Base-by-base conservation (phyloP, 2,888 invertebrate species). In the Drosophila mimetica region DNA sequence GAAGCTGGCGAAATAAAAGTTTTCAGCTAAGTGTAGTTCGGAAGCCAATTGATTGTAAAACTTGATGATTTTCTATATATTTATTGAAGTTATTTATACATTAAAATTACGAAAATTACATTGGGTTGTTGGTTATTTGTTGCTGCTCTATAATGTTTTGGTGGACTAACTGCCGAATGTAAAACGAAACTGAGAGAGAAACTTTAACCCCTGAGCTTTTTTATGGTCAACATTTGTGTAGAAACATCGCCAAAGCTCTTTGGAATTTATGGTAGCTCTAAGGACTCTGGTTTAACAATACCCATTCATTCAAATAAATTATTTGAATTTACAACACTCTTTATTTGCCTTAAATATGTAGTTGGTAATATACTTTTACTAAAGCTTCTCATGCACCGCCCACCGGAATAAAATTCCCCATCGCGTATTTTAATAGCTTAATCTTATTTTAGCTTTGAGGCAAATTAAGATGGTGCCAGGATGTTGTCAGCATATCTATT, bases 221-320 rank as follows among this genome's bases (percentile, higher is more conserved):
- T 60, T 60, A 60, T 60, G 11, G 60, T 20, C 58, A 60, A 46
- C 60, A 60, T 58, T 30, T 30, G 16, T 37, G 2, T 42, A 4
- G 50, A 8, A 50, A 63, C 50, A 63, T 51, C 9, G 3, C 6
- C 0, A 16, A 63, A 48, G 34, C 39, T 28, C 13, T 28, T 2
- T 1, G 2, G 14, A 6, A 11, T n/a, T 37, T 44, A 58, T 58
- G 42, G 58, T 18, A 28, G 9, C 32, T 42, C 18, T 32, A 4
- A 13, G 16, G 4, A 6, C 16, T 14, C 11, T 5, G 44, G 39
- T 30, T 30, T 52, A 28, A 5, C 36, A 9, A 7, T 2, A 9
- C 58, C 14, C 36, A 20, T 37, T 44, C 11, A 14, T 44, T 16
- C 20, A 41, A 22, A 51, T 63, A 63, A 42, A 42, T 63, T 50